Conservation (phyloP, 2,888 invertebrate genomes). For the Exephanes ischioxanthus region DNA sequence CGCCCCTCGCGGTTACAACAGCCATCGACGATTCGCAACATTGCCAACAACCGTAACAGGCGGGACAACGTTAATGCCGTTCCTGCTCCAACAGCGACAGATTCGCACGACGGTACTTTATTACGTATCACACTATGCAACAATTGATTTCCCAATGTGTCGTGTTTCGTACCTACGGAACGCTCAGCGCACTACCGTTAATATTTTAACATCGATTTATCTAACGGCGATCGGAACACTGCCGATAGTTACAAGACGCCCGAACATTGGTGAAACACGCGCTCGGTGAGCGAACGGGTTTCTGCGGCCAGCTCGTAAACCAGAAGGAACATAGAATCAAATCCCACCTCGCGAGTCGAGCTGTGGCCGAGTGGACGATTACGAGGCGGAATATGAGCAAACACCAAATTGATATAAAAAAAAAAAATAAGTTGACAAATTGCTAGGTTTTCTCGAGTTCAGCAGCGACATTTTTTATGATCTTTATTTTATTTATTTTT, state of each 20-base stretch:
- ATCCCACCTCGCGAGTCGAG: not conserved
- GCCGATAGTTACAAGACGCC: constrained; percentile 7
- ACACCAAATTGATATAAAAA: not conserved
- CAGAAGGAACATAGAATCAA: constrained; percentile 4
- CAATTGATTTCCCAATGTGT: constrained; percentile 60
- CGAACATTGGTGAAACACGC: constrained; percentile 14
- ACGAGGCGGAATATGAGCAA: not conserved
- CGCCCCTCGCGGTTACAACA: constrained; percentile 25
- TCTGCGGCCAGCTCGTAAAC: constrained; percentile 3
- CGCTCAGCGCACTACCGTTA: constrained; percentile 13
- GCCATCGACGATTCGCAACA: constrained; percentile 35
- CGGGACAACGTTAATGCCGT: not conserved
- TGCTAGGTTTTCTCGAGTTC: not conserved
- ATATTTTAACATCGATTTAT: constrained; percentile 51
- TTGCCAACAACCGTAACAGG: constrained; percentile 53
- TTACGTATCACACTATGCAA: constrained; percentile 60
- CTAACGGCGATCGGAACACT: constrained; percentile 23
- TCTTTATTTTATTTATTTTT: not conserved
- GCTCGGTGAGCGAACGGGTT: constrained; percentile 1
- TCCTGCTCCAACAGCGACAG: constrained; percentile 12
- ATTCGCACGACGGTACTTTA: constrained; percentile 64
- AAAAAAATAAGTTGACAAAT: not conserved
- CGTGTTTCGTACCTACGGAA: constrained; percentile 5
- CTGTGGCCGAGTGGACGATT: not conserved
- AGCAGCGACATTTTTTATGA: not conserved